Base-by-base conservation (phyloP, 2,113 vertebrate genomes). In the Camelus bactrianus region DNA sequence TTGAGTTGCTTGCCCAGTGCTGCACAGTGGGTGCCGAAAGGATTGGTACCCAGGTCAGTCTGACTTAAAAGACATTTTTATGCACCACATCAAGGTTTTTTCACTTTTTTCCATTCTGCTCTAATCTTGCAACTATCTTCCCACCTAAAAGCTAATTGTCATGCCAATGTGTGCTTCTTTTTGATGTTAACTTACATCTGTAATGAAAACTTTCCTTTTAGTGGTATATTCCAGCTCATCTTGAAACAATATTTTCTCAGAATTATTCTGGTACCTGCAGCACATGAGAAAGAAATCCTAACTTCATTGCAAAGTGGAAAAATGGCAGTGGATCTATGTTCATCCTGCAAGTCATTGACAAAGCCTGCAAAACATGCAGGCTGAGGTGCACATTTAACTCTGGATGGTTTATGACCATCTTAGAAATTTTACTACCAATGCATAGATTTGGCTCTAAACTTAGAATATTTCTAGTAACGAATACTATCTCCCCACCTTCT, bases 351-450 rank as follows among this genome's bases (percentile, higher is more conserved):
- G 85, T 58, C 62, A 85, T 1, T 52, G 92, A 93, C 56, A 93
- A 88, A 93, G 30, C 48, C 14, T 58, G 20, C n/a, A n/a, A 58
- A 81, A 56, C 22, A 83, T 32, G 1, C 46, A 24, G 69, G 70
- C 52, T 84, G 58, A 84, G 65, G 42, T 65, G 19, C 4, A 10
- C 7, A 11, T 67, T 84, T 56, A 76, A 42, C 30, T 88, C 28
- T 26, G 60, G 16, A 22, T 64, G 52, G 38, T 75, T 92, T 96
- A 38, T 24, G 46, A 64, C 32, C n/a, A 67, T 72, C 73, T 85
- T 77, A 35, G n/a, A 88, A 93, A 82, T 85, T 95, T 94, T 82
- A 91, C 28, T 89, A 12, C 70, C 80, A 91, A 65, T 28, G 65
- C 17, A 85, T 56, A 91, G n/a, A 75, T 81, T 67, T 91, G 48